A percentile compares a stretch with the other conserved stretches of the same genome.
phyloP scores from a whole-genome alignment of 1,140 invertebrate genomes.

The Conopomorpha cramerella region DNA sequence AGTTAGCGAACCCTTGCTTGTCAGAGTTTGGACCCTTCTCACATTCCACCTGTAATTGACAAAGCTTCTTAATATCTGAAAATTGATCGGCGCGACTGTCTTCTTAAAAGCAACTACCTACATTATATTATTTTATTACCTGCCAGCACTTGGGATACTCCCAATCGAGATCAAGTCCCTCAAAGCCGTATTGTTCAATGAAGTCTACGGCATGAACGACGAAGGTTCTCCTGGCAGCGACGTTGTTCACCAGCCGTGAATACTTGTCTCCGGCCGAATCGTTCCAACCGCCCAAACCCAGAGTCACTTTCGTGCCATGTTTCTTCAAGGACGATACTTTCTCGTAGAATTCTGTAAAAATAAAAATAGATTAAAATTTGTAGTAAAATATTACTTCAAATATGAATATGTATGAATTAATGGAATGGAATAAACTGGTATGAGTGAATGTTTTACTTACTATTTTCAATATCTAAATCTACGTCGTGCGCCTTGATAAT shows the following conservation, averaged over 20 bases:
- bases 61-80: too few relatives aligned
- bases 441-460: conserved; percentile 54
- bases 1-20: conserved; percentile 72
- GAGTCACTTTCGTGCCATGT: conserved; percentile 76
- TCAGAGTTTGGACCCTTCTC: conserved; percentile 75
- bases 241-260: conserved; percentile 78
- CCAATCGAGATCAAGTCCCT: conserved; percentile 89
- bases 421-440: neutral
- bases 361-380: neutral
- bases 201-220: conserved; percentile 77
- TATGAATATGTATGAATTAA: neutral
- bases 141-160: conserved; percentile 93
- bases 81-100: too few relatives aligned
- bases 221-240: conserved; percentile 71
- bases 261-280: conserved; percentile 87
- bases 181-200: conserved; percentile 78
- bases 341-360: conserved; percentile 76
- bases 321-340: conserved; percentile 75
- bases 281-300: conserved; percentile 91
- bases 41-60: conserved; percentile 70
- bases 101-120: too few relatives aligned
- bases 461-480: conserved; percentile 87
- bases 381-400: neutral
- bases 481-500: conserved; percentile 85
- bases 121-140: conserved; percentile 70